Evolutionary conservation across 2,888 invertebrate genomes (phyloP).

Genomic region (Andrena bicolor): DNA sequence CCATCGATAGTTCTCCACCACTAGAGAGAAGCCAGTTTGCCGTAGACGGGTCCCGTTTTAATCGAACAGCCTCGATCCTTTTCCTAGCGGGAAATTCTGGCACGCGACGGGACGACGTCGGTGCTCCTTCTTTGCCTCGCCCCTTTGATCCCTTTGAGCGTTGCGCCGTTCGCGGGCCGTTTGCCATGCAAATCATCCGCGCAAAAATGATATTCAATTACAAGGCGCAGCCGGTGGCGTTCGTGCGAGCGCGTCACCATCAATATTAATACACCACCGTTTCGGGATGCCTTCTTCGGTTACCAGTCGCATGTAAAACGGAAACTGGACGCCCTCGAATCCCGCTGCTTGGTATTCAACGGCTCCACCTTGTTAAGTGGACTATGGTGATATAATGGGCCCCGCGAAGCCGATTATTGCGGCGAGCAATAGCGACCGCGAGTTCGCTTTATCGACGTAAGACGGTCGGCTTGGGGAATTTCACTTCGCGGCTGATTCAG

Average conservation of each 20-base stretch:
- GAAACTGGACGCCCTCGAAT: not conserved
- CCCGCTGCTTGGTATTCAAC: constrained; percentile 2
- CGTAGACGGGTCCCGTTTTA: not conserved
- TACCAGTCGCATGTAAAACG: not conserved
- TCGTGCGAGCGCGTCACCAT: constrained; percentile 27
- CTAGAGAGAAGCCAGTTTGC: not conserved
- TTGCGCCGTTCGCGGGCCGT: not conserved
- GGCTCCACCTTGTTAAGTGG: not conserved
- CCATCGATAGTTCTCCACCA: no score
- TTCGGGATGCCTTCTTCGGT: constrained; percentile 9
- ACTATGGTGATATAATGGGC: not conserved
- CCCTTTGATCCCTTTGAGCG: constrained; percentile 9
- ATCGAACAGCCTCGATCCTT: not conserved
- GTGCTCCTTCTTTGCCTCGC: not conserved
- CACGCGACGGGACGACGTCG: not conserved
- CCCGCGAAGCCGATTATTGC: not conserved
- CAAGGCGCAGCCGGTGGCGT: not conserved
- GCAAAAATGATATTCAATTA: constrained; percentile 38
- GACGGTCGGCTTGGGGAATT: not conserved
- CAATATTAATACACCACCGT: constrained; percentile 35
- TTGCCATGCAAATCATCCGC: constrained; percentile 29
- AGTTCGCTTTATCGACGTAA: constrained; percentile 2
- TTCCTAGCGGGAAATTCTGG: not conserved
- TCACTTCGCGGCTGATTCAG: not conserved
- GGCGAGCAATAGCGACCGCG: constrained; percentile 3